Conservation (phyloP, 2,888 invertebrate genomes). For the Leptopilina myrica region DNA sequence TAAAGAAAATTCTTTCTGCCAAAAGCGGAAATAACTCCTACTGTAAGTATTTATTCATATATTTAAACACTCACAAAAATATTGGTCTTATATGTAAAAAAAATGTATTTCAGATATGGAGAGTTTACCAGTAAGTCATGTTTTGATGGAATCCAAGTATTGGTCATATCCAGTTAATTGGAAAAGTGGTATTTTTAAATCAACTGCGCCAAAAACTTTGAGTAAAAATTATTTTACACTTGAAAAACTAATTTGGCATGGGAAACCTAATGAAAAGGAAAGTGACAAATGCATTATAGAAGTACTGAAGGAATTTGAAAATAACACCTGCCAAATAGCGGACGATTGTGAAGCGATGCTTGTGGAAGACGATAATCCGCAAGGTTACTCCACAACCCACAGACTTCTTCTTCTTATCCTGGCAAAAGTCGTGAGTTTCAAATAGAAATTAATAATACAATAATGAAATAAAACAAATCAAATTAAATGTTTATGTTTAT, state of each 20-base stretch:
- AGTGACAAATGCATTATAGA: constrained; percentile 64
- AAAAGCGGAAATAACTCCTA: neutral
- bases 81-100: neutral
- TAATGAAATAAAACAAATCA: neutral
- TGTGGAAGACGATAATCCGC: constrained; percentile 59
- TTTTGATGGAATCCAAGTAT: constrained; percentile 59
- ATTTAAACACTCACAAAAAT: neutral
- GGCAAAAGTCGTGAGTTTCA: constrained; percentile 62
- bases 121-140: constrained; percentile 47
- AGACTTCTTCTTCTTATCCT: constrained; percentile 72
- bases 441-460: neutral
- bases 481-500: neutral
- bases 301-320: constrained; percentile 50
- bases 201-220: constrained; percentile 12
- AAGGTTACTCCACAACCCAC: constrained; percentile 75
- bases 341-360: constrained; percentile 60
- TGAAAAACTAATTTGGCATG: constrained; percentile 56
- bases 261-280: constrained; percentile 63
- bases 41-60: neutral
- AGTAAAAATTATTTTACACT: constrained; percentile 44
- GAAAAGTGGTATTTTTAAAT: constrained; percentile 48
- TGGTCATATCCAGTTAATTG: constrained; percentile 65
- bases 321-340: constrained; percentile 55
- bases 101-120: neutral
- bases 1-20: constrained; percentile 4